phyloP scores from a whole-genome alignment of 2,888 invertebrate genomes.

The Xylota segnis region DNA sequence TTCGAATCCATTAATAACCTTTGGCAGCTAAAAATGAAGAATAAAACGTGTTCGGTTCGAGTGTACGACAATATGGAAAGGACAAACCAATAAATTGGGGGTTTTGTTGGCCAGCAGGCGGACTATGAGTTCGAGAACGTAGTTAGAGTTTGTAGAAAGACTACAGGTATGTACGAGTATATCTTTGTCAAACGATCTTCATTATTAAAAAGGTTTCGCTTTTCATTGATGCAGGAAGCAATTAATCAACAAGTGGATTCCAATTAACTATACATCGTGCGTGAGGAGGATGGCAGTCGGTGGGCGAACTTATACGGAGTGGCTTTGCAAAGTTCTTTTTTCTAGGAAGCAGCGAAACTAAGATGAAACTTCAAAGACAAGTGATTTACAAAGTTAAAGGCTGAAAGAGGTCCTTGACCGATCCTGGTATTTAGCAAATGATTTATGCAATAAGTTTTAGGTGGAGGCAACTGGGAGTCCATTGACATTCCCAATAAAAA shows the following conservation, averaged over 20 bases:
- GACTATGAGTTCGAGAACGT: neutral
- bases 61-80: slow-evolving; percentile 18
- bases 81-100: slow-evolving; percentile 5
- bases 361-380: no score
- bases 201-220: slow-evolving; percentile 22
- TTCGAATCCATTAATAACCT: slow-evolving; percentile 56
- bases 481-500: no score
- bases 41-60: slow-evolving; percentile 13
- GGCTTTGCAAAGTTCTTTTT: no score
- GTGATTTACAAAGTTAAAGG: no score
- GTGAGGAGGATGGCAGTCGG: neutral
- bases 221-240: slow-evolving; percentile 10
- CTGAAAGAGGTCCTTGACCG: no score
- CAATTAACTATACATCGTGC: neutral
- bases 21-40: slow-evolving; percentile 37
- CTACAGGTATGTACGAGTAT: neutral
- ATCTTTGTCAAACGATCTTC: slow-evolving; percentile 1
- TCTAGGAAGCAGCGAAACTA: no score
- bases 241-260: slow-evolving; percentile 35
- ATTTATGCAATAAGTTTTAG: no score
- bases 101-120: neutral
- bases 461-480: no score
- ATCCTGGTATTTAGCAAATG: no score
- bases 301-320: neutral
- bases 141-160: neutral